Conservation (phyloP, 2,797 vertebrate genomes). For the Sebastolobus altivelis region DNA sequence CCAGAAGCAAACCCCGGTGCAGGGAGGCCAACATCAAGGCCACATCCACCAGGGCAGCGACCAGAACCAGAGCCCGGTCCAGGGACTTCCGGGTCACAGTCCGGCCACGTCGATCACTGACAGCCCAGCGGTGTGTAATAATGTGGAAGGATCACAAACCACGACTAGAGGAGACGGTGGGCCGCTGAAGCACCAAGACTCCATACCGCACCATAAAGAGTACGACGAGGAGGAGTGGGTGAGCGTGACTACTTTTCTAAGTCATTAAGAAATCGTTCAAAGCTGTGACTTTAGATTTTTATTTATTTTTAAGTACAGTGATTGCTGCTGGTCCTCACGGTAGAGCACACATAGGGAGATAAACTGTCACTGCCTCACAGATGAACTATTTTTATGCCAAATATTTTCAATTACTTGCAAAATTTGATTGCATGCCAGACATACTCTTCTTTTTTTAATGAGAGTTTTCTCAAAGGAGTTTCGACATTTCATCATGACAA, state of each 20-base stretch:
- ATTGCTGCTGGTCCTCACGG: neutral
- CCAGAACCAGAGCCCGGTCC: conserved; percentile 67
- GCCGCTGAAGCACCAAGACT: conserved; percentile 87
- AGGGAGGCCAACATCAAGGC: conserved; percentile 61
- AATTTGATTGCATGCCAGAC: conserved; percentile 11
- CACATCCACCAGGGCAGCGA: conserved; percentile 56
- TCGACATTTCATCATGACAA: conserved; percentile 34
- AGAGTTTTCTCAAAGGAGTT: conserved; percentile 26
- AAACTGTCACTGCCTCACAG: neutral
- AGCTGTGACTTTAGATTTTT: neutral
- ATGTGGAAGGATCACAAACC: conserved; percentile 72
- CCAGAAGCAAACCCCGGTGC: conserved; percentile 64
- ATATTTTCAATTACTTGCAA: conserved; percentile 24
- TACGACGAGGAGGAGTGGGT: conserved; percentile 99
- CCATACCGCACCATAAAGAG: conserved; percentile 95
- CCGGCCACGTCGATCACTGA: conserved; percentile 57
- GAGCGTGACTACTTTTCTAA: conserved; percentile 71
- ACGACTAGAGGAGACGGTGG: conserved; percentile 73
- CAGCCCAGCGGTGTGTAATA: conserved; percentile 80
- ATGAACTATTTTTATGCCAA: conserved; percentile 17
- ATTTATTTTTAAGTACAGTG: conserved; percentile 3
- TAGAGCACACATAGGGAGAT: neutral
- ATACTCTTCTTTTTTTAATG: conserved; percentile 18
- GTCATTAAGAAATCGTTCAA: neutral
- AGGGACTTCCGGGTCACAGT: conserved; percentile 73